Conservation (phyloP, 2,888 invertebrate genomes). For the Epicampocera succincta region DNA sequence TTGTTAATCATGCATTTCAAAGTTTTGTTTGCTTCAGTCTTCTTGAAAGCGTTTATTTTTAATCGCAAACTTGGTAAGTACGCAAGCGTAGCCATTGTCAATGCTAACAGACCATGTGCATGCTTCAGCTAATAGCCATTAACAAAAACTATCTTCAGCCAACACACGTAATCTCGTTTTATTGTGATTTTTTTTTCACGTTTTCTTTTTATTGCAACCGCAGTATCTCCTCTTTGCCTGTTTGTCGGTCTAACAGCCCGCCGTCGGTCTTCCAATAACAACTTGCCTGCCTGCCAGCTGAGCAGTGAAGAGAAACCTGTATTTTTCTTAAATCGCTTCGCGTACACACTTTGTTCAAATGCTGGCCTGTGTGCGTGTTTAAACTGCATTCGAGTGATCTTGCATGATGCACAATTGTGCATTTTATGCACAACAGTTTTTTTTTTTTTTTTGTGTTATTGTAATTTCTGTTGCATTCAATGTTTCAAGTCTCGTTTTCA, state of each 20-base stretch:
- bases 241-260: conserved; percentile 19
- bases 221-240: conserved; percentile 18
- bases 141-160: conserved; percentile 46
- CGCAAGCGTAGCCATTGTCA: conserved; percentile 75
- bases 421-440: conserved; percentile 37
- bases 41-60: conserved; percentile 30
- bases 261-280: conserved; percentile 16
- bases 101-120: conserved; percentile 60
- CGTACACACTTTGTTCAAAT: conserved; percentile 36
- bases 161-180: conserved; percentile 59
- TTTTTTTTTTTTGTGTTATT: conserved; percentile 34
- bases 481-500: conserved; percentile 75
- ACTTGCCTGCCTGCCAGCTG: neutral
- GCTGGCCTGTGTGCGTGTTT: conserved; percentile 4
- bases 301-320: conserved; percentile 42
- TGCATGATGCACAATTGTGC: conserved; percentile 58
- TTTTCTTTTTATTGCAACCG: neutral
- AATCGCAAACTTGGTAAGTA: conserved; percentile 63
- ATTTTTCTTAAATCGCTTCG: conserved; percentile 59
- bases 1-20: conserved; percentile 56
- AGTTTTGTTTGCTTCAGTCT: conserved; percentile 15
- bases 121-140: conserved; percentile 51
- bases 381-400: conserved; percentile 54
- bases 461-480: conserved; percentile 60
- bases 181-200: conserved; percentile 1